Percentiles rank a stretch among this genome's conserved stretches.
phyloP scores from a whole-genome alignment of 2,888 invertebrate genomes.

The Nomada flava region DNA sequence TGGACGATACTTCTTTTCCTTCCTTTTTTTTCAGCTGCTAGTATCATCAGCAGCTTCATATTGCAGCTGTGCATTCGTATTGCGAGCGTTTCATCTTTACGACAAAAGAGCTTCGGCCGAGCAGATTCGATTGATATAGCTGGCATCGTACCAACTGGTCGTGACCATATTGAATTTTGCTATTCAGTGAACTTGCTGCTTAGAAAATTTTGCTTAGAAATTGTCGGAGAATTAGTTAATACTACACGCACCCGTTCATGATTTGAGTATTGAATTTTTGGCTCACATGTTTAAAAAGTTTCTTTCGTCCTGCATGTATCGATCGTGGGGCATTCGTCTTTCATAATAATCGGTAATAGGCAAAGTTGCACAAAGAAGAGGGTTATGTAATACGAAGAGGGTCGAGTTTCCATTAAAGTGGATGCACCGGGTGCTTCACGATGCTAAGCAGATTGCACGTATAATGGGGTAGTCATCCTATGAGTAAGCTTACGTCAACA shows the following conservation, averaged over 20 bases:
- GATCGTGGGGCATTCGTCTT: background rate
- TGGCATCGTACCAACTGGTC: constrained; percentile 38
- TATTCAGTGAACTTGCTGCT: constrained; percentile 22
- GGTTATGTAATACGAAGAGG: constrained; percentile 57
- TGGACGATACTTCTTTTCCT: constrained; percentile 11
- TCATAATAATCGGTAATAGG: constrained; percentile 31
- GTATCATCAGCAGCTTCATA: constrained; percentile 17
- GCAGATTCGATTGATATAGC: constrained; percentile 40
- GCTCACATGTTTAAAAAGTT: background rate
- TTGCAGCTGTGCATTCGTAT: constrained; percentile 18
- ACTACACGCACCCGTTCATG: background rate
- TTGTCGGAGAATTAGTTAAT: background rate
- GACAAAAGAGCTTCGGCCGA: constrained; percentile 17
- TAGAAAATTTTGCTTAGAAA: too few species aligned
- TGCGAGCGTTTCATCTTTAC: constrained; percentile 41
- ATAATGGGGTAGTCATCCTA: constrained; percentile 65
- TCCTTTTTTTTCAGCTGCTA: background rate
- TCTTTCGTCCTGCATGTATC: background rate
- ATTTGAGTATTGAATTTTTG: too few species aligned
- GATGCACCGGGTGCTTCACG: constrained; percentile 38
- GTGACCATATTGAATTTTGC: constrained; percentile 39
- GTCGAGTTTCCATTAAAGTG: constrained; percentile 65
- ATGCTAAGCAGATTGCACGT: constrained; percentile 71
- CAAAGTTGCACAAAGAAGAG: constrained; percentile 55
- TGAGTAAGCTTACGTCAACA: constrained; percentile 67